A percentile compares a stretch with the other conserved stretches of the same genome.
phyloP scores from a whole-genome alignment of 2,113 vertebrate genomes.

The Paraplagusia blochii region DNA sequence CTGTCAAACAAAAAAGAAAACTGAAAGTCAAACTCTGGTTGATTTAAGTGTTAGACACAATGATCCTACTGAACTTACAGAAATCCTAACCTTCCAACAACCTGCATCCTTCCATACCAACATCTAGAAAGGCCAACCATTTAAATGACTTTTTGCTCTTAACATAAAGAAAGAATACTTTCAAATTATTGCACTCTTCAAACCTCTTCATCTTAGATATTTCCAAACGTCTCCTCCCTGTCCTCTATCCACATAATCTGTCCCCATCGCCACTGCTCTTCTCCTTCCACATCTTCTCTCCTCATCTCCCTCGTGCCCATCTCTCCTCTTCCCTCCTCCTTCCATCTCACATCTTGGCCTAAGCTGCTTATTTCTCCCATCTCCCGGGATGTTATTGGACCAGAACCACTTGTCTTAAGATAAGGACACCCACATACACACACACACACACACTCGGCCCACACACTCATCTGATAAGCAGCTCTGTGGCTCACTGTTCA shows the following conservation, averaged over 20 bases:
- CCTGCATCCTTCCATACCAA: constrained; percentile 39
- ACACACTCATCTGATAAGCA: constrained; percentile 71
- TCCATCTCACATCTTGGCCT: constrained; percentile 64
- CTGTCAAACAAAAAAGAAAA: too few species aligned
- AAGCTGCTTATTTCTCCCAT: constrained; percentile 76
- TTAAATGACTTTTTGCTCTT: constrained; percentile 16
- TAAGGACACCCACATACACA: constrained; percentile 67
- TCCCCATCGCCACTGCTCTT: constrained; percentile 40
- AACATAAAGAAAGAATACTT: constrained; percentile 36
- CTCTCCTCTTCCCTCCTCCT: constrained; percentile 56
- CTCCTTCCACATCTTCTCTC: constrained; percentile 54
- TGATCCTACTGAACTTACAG: too few species aligned
- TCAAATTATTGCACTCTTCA: constrained; percentile 47
- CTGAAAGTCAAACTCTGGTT: constrained; percentile 25
- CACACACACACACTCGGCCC: constrained; percentile 49
- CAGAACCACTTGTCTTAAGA: constrained; percentile 78
- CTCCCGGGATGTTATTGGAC: constrained; percentile 73
- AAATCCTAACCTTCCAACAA: constrained; percentile 57
- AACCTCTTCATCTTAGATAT: constrained; percentile 44
- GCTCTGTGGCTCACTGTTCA: constrained; percentile 61
- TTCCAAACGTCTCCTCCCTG: constrained; percentile 57
- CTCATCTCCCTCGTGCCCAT: constrained; percentile 55
- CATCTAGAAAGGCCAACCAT: constrained; percentile 24
- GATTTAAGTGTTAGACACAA: too few species aligned
- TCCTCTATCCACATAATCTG: constrained; percentile 57